Evolutionary conservation across 1,140 invertebrate genomes (phyloP).

Genomic region (Palaemon carinicauda): DNA sequence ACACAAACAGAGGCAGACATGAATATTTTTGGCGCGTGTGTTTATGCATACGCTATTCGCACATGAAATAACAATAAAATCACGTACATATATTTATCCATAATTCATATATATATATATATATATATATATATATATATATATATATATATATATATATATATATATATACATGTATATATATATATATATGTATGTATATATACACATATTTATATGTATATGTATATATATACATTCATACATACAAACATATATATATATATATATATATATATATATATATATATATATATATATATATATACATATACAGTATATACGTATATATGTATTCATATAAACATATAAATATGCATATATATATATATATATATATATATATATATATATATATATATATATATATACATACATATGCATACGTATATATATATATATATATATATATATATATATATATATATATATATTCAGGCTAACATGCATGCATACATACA

Average conservation of each 20-base stretch:
- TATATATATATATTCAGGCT: background rate
- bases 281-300: background rate
- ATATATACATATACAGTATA: background rate
- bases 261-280: background rate
- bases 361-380: conserved; percentile 4
- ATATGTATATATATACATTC: background rate
- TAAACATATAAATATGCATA: background rate
- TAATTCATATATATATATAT: background rate
- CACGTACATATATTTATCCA: background rate
- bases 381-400: conserved; percentile 4
- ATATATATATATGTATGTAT: background rate
- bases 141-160: too few species aligned
- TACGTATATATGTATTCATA: conserved; percentile 4
- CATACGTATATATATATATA: conserved; percentile 28
- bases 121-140: too few species aligned
- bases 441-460: conserved; percentile 23
- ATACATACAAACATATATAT: background rate
- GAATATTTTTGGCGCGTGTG: too few species aligned
- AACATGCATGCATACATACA: too few species aligned
- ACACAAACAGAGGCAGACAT: too few species aligned
- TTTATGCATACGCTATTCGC: too few species aligned
- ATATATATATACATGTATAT: background rate
- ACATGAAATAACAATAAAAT: too few species aligned
- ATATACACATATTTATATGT: background rate
- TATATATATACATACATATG: conserved; percentile 9